Conservation (phyloP, 2,888 invertebrate genomes). For the Stramonita haemastoma region DNA sequence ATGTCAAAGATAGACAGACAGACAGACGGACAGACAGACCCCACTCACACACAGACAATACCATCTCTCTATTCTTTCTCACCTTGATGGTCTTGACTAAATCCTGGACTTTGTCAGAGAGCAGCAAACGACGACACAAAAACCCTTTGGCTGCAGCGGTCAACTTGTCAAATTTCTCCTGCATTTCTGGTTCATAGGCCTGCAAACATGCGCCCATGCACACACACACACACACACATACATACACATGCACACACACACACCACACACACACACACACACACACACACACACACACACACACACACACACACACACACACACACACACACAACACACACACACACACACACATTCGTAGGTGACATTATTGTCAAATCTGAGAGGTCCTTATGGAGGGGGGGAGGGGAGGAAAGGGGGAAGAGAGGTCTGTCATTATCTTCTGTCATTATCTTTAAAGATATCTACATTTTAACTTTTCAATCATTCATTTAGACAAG, state of each 20-base stretch:
- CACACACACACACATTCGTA: too few species aligned
- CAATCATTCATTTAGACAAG: too few species aligned
- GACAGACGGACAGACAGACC: too few species aligned
- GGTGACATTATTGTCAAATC: too few species aligned
- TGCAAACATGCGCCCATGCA: constrained; percentile 14
- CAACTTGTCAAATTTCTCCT: constrained; percentile 72
- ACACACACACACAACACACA: neutral
- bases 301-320: constrained; percentile 10
- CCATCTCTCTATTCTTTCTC: constrained; percentile 36
- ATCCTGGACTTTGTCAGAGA: constrained; percentile 87
- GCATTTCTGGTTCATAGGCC: constrained; percentile 60
- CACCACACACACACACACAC: neutral
- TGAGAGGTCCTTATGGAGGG: too few species aligned
- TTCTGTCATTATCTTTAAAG: too few species aligned
- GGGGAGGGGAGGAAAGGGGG: too few species aligned
- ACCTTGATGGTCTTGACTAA: constrained; percentile 86
- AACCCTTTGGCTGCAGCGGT: constrained; percentile 83
- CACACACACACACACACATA: neutral
- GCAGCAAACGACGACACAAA: constrained; percentile 88
- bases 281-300: neutral
- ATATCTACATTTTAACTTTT: too few species aligned
- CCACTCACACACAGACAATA: too few species aligned
- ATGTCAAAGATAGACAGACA: too few species aligned
- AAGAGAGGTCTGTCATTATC: too few species aligned
- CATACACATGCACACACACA: neutral